Percentiles rank a stretch among this genome's conserved stretches.
Conservation (phyloP, 2,888 invertebrate genomes). For the Eubasilissa splendida region DNA sequence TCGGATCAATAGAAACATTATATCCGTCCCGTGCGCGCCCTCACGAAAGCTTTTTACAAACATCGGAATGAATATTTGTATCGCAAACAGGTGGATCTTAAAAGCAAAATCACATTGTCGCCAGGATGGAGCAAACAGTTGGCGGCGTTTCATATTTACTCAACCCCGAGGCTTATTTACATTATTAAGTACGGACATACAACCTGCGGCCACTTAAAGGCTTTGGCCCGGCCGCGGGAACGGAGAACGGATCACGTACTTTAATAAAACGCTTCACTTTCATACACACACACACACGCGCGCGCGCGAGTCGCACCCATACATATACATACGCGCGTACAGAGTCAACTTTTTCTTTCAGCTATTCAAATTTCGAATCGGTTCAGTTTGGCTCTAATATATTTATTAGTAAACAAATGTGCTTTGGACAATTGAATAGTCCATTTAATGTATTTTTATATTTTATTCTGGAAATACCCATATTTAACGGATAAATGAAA, state of each 20-base stretch:
- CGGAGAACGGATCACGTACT: conserved; percentile 26
- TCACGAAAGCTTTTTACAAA: conserved; percentile 40
- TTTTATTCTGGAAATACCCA: too few species aligned
- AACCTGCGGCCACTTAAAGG: conserved; percentile 42
- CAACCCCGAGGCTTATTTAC: conserved; percentile 53
- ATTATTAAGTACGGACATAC: conserved; percentile 53
- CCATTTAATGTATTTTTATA: too few species aligned
- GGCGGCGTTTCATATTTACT: conserved; percentile 54
- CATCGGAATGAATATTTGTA: conserved; percentile 55
- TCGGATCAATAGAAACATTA: conserved; percentile 25
- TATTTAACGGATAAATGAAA: too few species aligned
- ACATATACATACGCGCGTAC: neutral
- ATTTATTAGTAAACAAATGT: too few species aligned
- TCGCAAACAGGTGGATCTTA: conserved; percentile 57
- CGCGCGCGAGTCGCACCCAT: neutral
- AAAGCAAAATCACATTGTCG: conserved; percentile 59
- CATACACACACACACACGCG: neutral
- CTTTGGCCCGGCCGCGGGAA: conserved; percentile 43
- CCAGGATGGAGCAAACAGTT: conserved; percentile 54
- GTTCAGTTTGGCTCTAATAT: too few species aligned
- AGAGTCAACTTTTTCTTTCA: neutral
- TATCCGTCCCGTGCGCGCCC: conserved; percentile 18
- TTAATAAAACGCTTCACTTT: conserved; percentile 43
- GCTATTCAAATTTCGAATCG: too few species aligned
- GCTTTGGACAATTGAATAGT: too few species aligned